Base-by-base conservation (phyloP, 1,140 invertebrate genomes). In the Calliphora vicina region DNA sequence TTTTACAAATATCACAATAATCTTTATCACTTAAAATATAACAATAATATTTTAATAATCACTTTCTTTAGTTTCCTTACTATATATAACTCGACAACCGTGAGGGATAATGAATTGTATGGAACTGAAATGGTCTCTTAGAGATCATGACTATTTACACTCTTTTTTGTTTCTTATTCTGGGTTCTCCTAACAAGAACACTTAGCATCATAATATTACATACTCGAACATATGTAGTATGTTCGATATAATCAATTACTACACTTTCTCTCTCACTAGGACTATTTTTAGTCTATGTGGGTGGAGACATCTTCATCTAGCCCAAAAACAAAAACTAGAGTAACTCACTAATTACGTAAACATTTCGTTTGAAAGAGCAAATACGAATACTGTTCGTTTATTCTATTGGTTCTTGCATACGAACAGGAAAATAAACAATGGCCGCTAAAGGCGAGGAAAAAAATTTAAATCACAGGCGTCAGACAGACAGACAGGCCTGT, bases 341-440 rank as follows among this genome's bases (percentile, higher is more conserved):
- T 35, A 35, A 15, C 29, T 42, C 17, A 23, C 74, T 23, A 43
- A 78, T 78, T 45, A 43, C 9, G 20, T 78, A 43, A 43, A 45
- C 35, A 78, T 76, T 76, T 35, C 6, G 6, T 35, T 10, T 29
- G 15, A 43, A 76, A 42, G 35, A 5, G 5, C 10, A 35, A 35
- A 10, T 35, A 35, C 29, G n/a, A n/a, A n/a, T 35, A 8, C 10
- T 5, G 35, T 35, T 35, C 35, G 6, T 35, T 23, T 23, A 45
- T 43, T 78, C 74, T 45, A 74, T 67, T 67, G 61, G 72, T 15
- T 3, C 15, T 72, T 35, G 17, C 15, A n/a, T 42, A 17, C 29
- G 73, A 35, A n/a, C 35, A 76, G n/a, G 74, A 78, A 78, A 78
- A 78, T 43, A 43, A 43, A 78, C 74, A 78, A 78, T 78, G 74